Evolutionary conservation across 2,888 invertebrate species (phyloP), one percentile per base, ranked within the genome.

Genomic region (Lasioglossum figueresi): DNA sequence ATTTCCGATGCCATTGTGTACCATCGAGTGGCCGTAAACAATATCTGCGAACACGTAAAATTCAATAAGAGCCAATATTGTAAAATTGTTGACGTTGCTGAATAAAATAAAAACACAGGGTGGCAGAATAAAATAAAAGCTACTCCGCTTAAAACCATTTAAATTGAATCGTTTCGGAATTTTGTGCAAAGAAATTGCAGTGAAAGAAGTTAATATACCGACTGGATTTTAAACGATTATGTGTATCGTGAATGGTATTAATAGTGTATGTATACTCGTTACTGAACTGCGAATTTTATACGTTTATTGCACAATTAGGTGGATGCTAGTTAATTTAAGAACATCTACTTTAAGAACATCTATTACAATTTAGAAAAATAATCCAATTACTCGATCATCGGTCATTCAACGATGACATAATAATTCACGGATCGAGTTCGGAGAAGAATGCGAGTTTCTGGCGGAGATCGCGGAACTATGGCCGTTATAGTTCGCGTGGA

Each of bases 401-500:
- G 23, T 23, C 23, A 52, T 52, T 52, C 52, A 52, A 23, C 19
- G 52, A 23, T 23, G 23, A 23, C 23, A 23, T 52, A 52, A 52
- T 52, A 23, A 3, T 23, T 52, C 8, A 23, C 23, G 6, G 23
- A 8, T 52, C 52, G 52, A 8, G 8, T 52, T 23, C 52, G 6
- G 23, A 52, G 52, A 52, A 52, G 23, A 23, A 52, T 23, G 8
- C 52, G 52, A 52, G 2, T 52, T 23, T 52, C 23, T 52, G 23
- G 3, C 52, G 8, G 2, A 52, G 23, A 52, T 52, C 52, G 52
- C 23, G 52, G 52, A 52, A 52, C 23, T 23, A 8, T 23, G 52
- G 52, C 23, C 23, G 52, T 52, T 52, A 93, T 93, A 92, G 91
- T 91, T 85, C 88, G 78, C 88, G 85, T 31, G 80, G 82, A 48